Evolutionary conservation across 35 echinoderm and acorn worm species (phyloP).

Genomic region (Anneissia japonica): DNA sequence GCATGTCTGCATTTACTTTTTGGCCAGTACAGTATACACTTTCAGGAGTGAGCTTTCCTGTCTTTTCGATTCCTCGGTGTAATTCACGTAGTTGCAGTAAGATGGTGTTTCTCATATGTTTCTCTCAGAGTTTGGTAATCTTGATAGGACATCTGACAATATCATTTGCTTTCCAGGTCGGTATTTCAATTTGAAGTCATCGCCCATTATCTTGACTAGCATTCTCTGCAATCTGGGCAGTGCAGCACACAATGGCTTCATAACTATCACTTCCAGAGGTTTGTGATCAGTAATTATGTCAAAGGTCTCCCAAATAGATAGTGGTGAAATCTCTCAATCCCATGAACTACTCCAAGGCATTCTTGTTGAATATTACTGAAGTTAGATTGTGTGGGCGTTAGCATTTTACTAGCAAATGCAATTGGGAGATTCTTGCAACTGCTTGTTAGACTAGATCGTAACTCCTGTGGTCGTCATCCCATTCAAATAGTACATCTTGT

Average conservation of each 20-base stretch:
- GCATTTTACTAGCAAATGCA: too few species aligned
- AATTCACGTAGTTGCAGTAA: conserved; percentile 44
- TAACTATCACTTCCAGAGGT: too few species aligned
- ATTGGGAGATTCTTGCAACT: too few species aligned
- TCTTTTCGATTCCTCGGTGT: conserved; percentile 67
- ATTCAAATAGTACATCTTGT: conserved; percentile 25
- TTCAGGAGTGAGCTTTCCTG: conserved; percentile 19
- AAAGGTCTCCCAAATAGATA: too few species aligned
- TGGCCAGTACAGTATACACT: conserved; percentile 54
- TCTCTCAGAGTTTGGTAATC: conserved; percentile 34
- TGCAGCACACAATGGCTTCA: not conserved
- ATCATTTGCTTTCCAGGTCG: conserved; percentile 30
- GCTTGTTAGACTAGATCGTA: conserved; percentile 2
- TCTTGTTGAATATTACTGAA: too few species aligned
- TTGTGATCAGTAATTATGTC: too few species aligned
- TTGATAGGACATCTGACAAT: conserved; percentile 41
- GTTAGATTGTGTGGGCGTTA: too few species aligned
- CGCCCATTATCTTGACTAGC: conserved; percentile 46
- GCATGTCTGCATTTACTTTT: conserved; percentile 40
- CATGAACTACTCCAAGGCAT: too few species aligned
- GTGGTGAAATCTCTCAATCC: too few species aligned
- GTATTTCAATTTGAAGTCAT: conserved; percentile 37
- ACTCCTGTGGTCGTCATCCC: conserved; percentile 20
- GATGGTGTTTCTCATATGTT: conserved; percentile 41
- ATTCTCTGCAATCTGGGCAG: not conserved